phyloP scores from a whole-genome alignment of 2,888 invertebrate genomes.

The Galerucella calmariensis region DNA sequence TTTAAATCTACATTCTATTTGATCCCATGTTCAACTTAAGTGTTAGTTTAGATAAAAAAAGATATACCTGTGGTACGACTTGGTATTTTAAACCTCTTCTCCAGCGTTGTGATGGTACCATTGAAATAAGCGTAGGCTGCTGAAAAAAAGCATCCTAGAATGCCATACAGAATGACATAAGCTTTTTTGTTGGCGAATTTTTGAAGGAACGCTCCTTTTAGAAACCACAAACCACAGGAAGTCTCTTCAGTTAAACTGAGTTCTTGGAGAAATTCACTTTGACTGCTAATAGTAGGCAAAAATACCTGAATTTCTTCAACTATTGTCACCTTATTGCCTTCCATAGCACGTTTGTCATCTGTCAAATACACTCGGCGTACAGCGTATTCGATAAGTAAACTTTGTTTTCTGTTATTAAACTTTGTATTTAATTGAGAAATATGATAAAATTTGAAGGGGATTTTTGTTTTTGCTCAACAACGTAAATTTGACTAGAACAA shows the following conservation, averaged over 20 bases:
- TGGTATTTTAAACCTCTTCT: slow-evolving; percentile 79
- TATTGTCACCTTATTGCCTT: slow-evolving; percentile 21
- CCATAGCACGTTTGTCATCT: slow-evolving; percentile 5
- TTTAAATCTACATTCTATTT: too few relatives aligned
- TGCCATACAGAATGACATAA: slow-evolving; percentile 73
- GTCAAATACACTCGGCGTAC: neutral
- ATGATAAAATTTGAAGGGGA: neutral
- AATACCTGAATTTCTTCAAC: slow-evolving; percentile 34
- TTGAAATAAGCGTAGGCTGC: slow-evolving; percentile 79
- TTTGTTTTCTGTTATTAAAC: neutral
- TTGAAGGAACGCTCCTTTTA: slow-evolving; percentile 70
- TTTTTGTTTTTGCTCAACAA: slow-evolving; percentile 7
- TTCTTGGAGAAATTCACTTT: slow-evolving; percentile 31
- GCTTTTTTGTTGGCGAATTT: slow-evolving; percentile 71
- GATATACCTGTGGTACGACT: slow-evolving; percentile 74
- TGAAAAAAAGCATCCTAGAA: slow-evolving; percentile 75
- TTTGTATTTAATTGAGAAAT: neutral
- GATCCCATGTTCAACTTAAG: too few relatives aligned
- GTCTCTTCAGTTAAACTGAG: slow-evolving; percentile 70
- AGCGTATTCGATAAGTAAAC: neutral
- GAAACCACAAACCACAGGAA: slow-evolving; percentile 73
- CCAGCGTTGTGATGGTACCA: slow-evolving; percentile 79
- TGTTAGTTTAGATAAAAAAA: neutral
- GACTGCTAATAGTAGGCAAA: slow-evolving; percentile 28
- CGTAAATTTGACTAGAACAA: slow-evolving; percentile 21